Evolutionary conservation across 2,797 vertebrate species (phyloP), one percentile per base, ranked within the genome.

Genomic region (Spondyliosoma cantharus): DNA sequence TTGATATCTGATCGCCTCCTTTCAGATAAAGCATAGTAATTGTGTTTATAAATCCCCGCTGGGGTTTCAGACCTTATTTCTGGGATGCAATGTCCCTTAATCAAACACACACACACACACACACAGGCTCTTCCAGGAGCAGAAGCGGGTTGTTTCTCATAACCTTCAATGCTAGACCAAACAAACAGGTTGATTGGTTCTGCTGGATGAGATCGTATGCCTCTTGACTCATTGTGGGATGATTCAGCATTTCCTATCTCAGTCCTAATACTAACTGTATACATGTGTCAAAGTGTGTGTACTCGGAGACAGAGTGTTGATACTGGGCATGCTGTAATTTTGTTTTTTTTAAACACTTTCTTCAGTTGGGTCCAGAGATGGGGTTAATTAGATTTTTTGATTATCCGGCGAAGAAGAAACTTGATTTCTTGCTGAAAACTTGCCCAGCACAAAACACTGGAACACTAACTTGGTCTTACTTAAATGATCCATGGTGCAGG

Each of bases 21-120:
- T 72, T 79, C 60, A 91, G 91, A 93, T 90, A 82, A 88, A 82
- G 74, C 67, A 49, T 32, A 63, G 76, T 90, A 92, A 93, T 92
- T 91, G 85, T 89, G 85, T 91, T 90, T 91, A 86, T 78, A 84
- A 88, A 88, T 87, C 87, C 84, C 87, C 22, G 27, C 76, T 48
- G 78, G 89, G 76, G 65, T 70, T 86, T 87, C 80, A 60, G 75
- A 50, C 83, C 73, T 80, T 87, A 83, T 92, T 91, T 86, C 82
- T 84, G 59, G 76, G 74, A 81, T 76, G 73, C 48, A 78, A 78
- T 79, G 54, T 81, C 80, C 73, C 81, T 79, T 82, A 86, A 76
- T 79, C 73, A 81, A 70, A 85, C 71, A 60, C 32, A 27, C 61
- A 57, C 43, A 4, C 32, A 27, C 72, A 32, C 62, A 24, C 62